Evolutionary conservation across 2,888 invertebrate species (phyloP).

Genomic region (Tyria jacobaeae): DNA sequence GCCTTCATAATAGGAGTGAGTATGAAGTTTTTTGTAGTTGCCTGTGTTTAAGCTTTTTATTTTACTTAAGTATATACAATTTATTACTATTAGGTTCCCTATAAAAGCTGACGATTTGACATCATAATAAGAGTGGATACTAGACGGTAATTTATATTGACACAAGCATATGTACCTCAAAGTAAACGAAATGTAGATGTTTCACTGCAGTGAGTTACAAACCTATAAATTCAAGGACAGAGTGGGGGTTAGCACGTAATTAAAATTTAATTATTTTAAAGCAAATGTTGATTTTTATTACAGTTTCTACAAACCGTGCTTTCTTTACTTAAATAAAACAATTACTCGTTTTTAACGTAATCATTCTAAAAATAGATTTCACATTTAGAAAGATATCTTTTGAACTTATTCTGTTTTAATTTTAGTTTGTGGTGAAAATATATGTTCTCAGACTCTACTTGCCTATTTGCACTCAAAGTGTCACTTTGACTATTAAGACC

Average conservation of each 20-base stretch:
- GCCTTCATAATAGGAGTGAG: too few relatives aligned
- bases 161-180: too few relatives aligned
- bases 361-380: conserved; percentile 1
- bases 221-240: conserved; percentile 24
- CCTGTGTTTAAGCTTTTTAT: too few relatives aligned
- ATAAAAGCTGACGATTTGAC: too few relatives aligned
- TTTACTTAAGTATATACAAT: too few relatives aligned
- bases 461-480: too few relatives aligned
- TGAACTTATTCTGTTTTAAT: background rate
- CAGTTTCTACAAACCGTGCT: conserved; percentile 35
- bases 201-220: conserved; percentile 16
- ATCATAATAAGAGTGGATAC: too few relatives aligned
- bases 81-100: too few relatives aligned
- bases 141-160: too few relatives aligned
- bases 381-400: background rate
- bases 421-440: background rate
- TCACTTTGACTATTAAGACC: too few relatives aligned
- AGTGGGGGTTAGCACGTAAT: conserved; percentile 33
- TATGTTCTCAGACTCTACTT: too few relatives aligned
- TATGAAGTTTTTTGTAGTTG: too few relatives aligned
- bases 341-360: conserved; percentile 1
- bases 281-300: conserved; percentile 48
- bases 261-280: conserved; percentile 49
- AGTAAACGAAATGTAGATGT: background rate
- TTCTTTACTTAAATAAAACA: conserved; percentile 11